These are phyloP conservation scores for Hippoglossus hippoglossus DNA, from an alignment of 2,797 vertebrate genomes.

Conservation along the genomic window DNA sequence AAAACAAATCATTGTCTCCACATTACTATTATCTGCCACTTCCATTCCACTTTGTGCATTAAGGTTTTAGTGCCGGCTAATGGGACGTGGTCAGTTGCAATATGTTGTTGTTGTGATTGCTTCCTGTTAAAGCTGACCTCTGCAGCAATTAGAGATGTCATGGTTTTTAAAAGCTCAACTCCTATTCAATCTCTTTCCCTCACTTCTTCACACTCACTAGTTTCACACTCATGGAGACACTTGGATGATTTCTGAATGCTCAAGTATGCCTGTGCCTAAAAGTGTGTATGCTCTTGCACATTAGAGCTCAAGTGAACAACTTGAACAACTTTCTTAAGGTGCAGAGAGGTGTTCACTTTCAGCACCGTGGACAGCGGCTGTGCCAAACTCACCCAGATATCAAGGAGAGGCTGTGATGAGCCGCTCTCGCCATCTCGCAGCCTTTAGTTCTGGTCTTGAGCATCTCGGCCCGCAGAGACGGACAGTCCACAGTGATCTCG, in stretches of 20 bases:
- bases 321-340: conserved; percentile 28
- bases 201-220: background rate
- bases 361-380: conserved; percentile 58
- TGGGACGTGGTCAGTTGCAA: conserved; percentile 56
- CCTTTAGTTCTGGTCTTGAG: conserved; percentile 93
- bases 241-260: conserved; percentile 20
- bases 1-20: conserved; percentile 18
- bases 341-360: conserved; percentile 20
- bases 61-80: conserved; percentile 52
- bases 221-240: conserved; percentile 22
- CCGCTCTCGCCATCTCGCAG: conserved; percentile 94
- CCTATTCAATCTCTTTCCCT: no score
- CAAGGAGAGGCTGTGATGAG: conserved; percentile 94
- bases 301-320: conserved; percentile 24
- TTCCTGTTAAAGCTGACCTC: conserved; percentile 50
- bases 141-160: conserved; percentile 40
- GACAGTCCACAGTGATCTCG: conserved; percentile 92
- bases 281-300: conserved; percentile 42
- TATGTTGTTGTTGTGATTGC: conserved; percentile 40
- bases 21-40: conserved; percentile 49
- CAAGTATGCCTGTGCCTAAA: conserved; percentile 13
- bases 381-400: conserved; percentile 92
- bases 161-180: conserved; percentile 49
- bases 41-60: conserved; percentile 53
- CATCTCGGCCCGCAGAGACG: conserved; percentile 92